These are phyloP conservation scores for Drosophila virilis DNA, from an alignment of 1,140 invertebrate species.

Conservation along the genomic window DNA sequence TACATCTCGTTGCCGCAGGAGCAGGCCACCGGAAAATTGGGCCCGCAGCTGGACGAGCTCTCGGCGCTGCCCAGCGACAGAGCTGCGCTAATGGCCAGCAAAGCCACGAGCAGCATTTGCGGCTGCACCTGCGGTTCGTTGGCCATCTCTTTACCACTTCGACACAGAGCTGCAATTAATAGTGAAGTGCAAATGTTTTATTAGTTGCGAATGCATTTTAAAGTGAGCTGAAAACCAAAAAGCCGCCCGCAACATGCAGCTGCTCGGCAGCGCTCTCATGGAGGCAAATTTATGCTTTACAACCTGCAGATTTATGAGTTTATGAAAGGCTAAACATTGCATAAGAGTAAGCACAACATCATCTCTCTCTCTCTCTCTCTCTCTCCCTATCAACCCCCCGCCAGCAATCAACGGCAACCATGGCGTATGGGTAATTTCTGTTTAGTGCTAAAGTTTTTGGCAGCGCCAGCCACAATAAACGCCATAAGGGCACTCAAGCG, in stretches of 20 bases:
- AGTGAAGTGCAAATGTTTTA: constrained; percentile 51
- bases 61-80: constrained; percentile 47
- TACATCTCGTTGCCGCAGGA: constrained; percentile 86
- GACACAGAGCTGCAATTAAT: constrained; percentile 52
- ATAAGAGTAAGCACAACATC: constrained; percentile 8
- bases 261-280: neutral
- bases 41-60: constrained; percentile 84
- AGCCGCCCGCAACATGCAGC: constrained; percentile 41
- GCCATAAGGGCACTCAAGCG: constrained; percentile 70
- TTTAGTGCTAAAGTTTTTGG: constrained; percentile 69
- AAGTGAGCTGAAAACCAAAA: constrained; percentile 44
- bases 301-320: constrained; percentile 74
- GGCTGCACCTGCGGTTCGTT: constrained; percentile 47
- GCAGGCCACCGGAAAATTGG: constrained; percentile 85
- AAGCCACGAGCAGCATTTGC: constrained; percentile 47
- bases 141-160: constrained; percentile 56
- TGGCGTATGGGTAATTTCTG: constrained; percentile 79
- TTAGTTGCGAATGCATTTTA: constrained; percentile 69
- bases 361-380: constrained; percentile 21
- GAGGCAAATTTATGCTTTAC: constrained; percentile 62
- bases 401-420: constrained; percentile 65
- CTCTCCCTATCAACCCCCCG: constrained; percentile 16
- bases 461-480: constrained; percentile 62
- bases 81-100: constrained; percentile 47
- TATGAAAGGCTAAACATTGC: constrained; percentile 53